A percentile compares a stretch with the other conserved stretches of the same genome.
Evolutionary conservation across 2,797 vertebrate species (phyloP).

Genomic region (Toxotes lorentzi): DNA sequence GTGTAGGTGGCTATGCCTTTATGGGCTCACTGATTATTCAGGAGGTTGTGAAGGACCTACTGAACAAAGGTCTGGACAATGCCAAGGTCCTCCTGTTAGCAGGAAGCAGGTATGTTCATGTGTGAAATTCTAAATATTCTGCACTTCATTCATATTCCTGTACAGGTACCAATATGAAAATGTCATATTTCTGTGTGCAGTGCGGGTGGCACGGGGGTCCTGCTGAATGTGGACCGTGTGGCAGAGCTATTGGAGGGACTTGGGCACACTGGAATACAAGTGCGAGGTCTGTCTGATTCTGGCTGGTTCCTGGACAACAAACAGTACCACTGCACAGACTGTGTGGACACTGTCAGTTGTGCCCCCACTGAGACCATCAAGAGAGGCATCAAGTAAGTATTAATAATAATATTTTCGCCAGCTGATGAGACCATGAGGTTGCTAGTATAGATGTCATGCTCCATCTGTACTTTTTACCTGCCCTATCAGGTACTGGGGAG

Average conservation of each 20-base stretch:
- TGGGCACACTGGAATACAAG: conserved; percentile 92
- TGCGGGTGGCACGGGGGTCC: conserved; percentile 95
- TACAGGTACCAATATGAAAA: not conserved
- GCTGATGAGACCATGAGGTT: not conserved
- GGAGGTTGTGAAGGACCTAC: conserved; percentile 94
- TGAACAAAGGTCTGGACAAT: conserved; percentile 91
- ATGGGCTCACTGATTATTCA: conserved; percentile 97
- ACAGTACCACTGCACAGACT: conserved; percentile 93
- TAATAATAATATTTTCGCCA: not conserved
- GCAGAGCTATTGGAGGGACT: conserved; percentile 92
- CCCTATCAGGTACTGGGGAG: conserved; percentile 91
- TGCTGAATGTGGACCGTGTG: conserved; percentile 95
- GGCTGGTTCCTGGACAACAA: conserved; percentile 99
- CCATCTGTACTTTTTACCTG: conserved; percentile 8
- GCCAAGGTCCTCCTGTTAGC: conserved; percentile 95
- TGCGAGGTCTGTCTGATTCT: conserved; percentile 94
- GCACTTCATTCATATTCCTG: not conserved
- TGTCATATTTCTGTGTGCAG: conserved; percentile 73
- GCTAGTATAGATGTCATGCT: conserved; percentile 1
- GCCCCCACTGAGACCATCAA: conserved; percentile 88
- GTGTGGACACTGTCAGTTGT: conserved; percentile 90
- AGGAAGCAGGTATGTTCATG: conserved; percentile 91
- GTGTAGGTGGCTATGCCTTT: conserved; percentile 92
- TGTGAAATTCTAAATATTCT: not conserved
- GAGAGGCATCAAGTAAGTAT: conserved; percentile 86